These are phyloP conservation scores for Etheostoma cragini DNA, from an alignment of 2,113 vertebrate species.

Conservation along the genomic window DNA sequence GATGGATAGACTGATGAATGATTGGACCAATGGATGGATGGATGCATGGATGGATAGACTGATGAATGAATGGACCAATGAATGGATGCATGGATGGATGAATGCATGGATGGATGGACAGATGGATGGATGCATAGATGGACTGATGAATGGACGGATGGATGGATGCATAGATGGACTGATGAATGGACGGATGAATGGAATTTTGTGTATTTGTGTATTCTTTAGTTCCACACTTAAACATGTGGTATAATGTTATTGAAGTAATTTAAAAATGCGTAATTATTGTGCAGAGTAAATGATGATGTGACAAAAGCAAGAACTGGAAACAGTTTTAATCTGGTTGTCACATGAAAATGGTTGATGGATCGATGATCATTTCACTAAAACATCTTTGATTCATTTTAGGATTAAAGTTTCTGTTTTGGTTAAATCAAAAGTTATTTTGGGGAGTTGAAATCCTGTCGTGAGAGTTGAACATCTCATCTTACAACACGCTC, in stretches of 20 bases:
- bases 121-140: too few species aligned
- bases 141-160: too few species aligned
- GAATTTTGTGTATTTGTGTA: too few species aligned
- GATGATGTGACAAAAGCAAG: not conserved
- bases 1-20: too few species aligned
- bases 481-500: not conserved
- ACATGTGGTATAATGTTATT: not conserved
- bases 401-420: slow-evolving; percentile 1
- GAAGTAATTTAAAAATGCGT: not conserved
- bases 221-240: not conserved
- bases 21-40: too few species aligned
- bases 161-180: too few species aligned
- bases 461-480: not conserved
- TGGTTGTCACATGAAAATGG: not conserved
- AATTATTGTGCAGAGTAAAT: not conserved
- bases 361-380: too few species aligned
- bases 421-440: not conserved
- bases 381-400: not conserved
- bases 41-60: too few species aligned
- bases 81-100: too few species aligned
- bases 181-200: too few species aligned
- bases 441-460: not conserved
- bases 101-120: too few species aligned
- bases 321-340: not conserved
- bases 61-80: too few species aligned